Percentiles rank a stretch among this genome's conserved stretches.
Evolutionary conservation across 1,140 invertebrate genomes (phyloP).

Genomic region (Arctopsyche grandis): DNA sequence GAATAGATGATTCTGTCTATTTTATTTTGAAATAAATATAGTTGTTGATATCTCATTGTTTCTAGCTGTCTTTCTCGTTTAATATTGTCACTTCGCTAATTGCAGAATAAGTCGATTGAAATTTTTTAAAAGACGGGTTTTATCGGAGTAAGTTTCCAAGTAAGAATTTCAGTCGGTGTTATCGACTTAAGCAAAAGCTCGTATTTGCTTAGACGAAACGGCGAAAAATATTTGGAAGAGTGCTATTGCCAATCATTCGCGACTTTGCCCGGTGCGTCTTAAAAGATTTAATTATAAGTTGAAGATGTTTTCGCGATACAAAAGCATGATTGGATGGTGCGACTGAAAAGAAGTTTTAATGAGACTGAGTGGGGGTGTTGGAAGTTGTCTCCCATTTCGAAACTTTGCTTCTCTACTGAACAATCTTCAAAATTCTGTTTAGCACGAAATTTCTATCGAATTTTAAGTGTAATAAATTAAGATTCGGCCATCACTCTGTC

Average conservation of each 20-base stretch:
- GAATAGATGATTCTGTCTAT: no score
- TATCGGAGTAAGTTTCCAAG: no score
- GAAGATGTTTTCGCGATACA: constrained; percentile 44
- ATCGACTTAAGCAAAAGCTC: no score
- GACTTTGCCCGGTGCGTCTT: constrained; percentile 1
- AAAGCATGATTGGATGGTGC: constrained; percentile 39
- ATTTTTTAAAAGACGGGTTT: no score
- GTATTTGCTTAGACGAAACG: not conserved
- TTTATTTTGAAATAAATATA: no score
- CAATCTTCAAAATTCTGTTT: constrained; percentile 20
- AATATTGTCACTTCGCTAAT: no score
- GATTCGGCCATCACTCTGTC: not conserved
- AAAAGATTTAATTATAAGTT: constrained; percentile 45
- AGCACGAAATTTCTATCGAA: constrained; percentile 8
- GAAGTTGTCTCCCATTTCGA: constrained; percentile 8
- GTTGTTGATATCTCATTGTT: no score
- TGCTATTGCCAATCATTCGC: constrained; percentile 1
- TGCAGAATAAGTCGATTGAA: no score
- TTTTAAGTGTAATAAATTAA: constrained; percentile 27
- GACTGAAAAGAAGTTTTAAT: constrained; percentile 45
- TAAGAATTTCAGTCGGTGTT: not conserved
- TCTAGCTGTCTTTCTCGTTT: no score
- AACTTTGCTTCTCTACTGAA: constrained; percentile 15
- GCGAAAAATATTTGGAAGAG: constrained; percentile 1
- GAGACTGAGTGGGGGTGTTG: constrained; percentile 20